Base-by-base conservation (phyloP, 2,888 invertebrate species). In the Carabus problematicus region DNA sequence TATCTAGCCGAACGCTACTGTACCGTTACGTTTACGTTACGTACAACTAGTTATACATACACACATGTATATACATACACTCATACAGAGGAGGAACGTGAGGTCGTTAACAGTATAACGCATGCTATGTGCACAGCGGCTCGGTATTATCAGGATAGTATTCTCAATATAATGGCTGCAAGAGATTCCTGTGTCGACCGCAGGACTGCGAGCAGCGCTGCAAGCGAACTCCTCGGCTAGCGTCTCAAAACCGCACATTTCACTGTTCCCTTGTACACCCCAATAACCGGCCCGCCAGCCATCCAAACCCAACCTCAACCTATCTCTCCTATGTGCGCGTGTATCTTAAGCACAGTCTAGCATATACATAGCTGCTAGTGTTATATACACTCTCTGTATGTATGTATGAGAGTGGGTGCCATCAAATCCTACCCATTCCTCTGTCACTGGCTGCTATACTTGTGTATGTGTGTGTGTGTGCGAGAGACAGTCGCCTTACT, bases 181-280 rank as follows among this genome's bases (percentile, higher is more conserved):
- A 79, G 77, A 80, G 81, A 81, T 81, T 81, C 81, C 80, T 81
- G 79, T 60, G 76, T 77, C 80, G 81, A 81, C 81, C 81, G 78
- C 81, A 81, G 74, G 75, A 64, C 80, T 79, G 79, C 80, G 79
- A 79, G 80, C 80, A 78, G 79, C 79, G 79, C 75, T 76, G 64
- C 64, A 66, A 61, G 64, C 69, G 64, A 61, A 74, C 79, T 79
- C 78, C 79, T 79, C 78, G 80, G 80, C 80, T 77, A 80, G 79
- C 81, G 80, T 81, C 81, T 81, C 81, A 77, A 80, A 81, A 82
- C 82, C 82, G 78, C 79, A 79, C 81, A 81, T 81, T 81, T 81
- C 81, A 80, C 76, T 77, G 76, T 52, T 52, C 76, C 80, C 56
- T n/a, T 52, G n/a, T 11, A 45, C 49, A 40, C 40, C n/a, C 12